These are phyloP conservation scores for Apocheima hispidaria DNA, from an alignment of 2,888 invertebrate species.

Conservation along the genomic window DNA sequence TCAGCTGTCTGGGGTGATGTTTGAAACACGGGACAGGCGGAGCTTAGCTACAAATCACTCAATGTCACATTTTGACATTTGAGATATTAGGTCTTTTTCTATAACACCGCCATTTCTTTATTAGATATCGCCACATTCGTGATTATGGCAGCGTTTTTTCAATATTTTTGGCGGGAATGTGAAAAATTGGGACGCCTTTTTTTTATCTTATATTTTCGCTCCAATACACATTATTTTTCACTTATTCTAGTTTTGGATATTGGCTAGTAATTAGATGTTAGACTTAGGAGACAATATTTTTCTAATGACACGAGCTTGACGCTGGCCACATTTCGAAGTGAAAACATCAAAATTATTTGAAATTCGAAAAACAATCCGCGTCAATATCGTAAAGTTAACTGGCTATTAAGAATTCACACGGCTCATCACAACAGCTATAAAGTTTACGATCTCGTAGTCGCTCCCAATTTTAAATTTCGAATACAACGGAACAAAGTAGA, in stretches of 20 bases:
- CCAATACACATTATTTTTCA: no score
- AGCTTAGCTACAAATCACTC: constrained; percentile 87
- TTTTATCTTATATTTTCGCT: no score
- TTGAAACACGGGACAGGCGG: constrained; percentile 87
- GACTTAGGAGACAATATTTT: not conserved
- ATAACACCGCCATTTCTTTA: constrained; percentile 81
- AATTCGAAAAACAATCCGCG: constrained; percentile 49
- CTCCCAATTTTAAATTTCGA: constrained; percentile 68
- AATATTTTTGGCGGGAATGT: not conserved
- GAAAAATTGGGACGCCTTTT: no score
- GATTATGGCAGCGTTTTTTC: constrained; percentile 17
- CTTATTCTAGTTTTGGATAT: no score
- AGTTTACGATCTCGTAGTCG: constrained; percentile 72
- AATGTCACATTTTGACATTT: constrained; percentile 87
- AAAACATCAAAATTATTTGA: constrained; percentile 34
- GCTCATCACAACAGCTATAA: constrained; percentile 70
- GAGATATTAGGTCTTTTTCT: constrained; percentile 87
- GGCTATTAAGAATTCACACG: constrained; percentile 71
- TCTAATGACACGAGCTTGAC: constrained; percentile 5
- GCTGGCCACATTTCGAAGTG: constrained; percentile 18
- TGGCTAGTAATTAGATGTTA: no score
- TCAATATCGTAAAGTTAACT: constrained; percentile 49
- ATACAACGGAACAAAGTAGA: constrained; percentile 59
- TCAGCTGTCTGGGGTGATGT: constrained; percentile 86
- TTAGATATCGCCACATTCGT: constrained; percentile 44